A percentile compares a stretch with the other conserved stretches of the same genome.
Evolutionary conservation across 2,888 invertebrate species (phyloP).

Genomic region (Temnothorax ravouxi): DNA sequence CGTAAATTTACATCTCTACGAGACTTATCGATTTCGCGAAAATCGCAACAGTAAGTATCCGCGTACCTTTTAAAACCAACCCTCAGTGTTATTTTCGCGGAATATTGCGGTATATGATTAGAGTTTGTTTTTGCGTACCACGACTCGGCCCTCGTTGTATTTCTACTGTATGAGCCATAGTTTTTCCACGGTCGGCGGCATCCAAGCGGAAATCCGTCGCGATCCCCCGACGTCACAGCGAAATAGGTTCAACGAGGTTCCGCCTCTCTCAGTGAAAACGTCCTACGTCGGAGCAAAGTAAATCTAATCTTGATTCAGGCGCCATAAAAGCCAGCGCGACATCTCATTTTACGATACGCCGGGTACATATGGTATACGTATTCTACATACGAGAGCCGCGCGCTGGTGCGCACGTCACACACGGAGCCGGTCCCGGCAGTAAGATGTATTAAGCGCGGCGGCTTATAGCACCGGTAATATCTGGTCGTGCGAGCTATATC

Average conservation of each 20-base stretch:
- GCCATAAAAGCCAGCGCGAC: conserved; percentile 82
- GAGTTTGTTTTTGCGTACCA: neutral
- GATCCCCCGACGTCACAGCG: conserved; percentile 18
- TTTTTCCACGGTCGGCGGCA: conserved; percentile 6
- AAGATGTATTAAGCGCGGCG: conserved; percentile 70
- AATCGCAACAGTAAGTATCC: neutral
- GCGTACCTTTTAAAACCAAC: neutral
- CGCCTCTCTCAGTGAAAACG: conserved; percentile 66
- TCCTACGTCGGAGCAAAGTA: conserved; percentile 78
- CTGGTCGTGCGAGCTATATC: conserved; percentile 37
- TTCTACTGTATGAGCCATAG: conserved; percentile 16
- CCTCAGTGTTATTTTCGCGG: neutral
- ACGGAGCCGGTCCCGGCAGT: conserved; percentile 19
- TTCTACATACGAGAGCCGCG: conserved; percentile 43
- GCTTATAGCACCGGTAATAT: conserved; percentile 71
- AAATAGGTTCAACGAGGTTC: conserved; percentile 39
- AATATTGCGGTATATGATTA: conserved; percentile 2
- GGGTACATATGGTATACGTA: conserved; percentile 75
- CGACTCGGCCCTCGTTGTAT: neutral
- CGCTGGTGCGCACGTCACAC: conserved; percentile 37
- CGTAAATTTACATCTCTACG: conserved; percentile 39
- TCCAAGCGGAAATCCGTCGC: conserved; percentile 12
- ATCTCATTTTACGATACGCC: conserved; percentile 84
- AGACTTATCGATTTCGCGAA: conserved; percentile 12
- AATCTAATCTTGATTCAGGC: conserved; percentile 84